phyloP scores from a whole-genome alignment of 1,140 invertebrate genomes.

The Leptoteleia sp. region DNA sequence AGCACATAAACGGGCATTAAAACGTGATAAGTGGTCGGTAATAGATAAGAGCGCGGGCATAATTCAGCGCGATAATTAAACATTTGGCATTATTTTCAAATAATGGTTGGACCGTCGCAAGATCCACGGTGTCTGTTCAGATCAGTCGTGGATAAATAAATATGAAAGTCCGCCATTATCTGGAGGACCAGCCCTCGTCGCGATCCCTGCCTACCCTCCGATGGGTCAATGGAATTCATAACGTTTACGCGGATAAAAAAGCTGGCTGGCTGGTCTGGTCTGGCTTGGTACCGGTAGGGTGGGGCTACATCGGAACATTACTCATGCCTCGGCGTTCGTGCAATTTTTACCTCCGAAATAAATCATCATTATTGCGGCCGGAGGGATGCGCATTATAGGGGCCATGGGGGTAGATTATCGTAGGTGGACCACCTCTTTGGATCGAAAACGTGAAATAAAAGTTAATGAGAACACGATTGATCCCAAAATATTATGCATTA shows the following conservation, averaged over 20 bases:
- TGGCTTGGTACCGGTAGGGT: conserved; percentile 64
- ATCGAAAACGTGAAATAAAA: conserved; percentile 54
- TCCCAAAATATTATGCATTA: conserved; percentile 36
- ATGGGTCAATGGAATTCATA: conserved; percentile 79
- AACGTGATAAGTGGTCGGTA: conserved; percentile 2
- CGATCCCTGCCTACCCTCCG: conserved; percentile 65
- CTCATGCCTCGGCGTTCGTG: conserved; percentile 77
- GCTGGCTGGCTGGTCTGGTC: conserved; percentile 66
- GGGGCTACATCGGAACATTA: conserved; percentile 77
- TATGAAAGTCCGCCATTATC: conserved; percentile 76
- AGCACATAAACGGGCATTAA: too few species aligned
- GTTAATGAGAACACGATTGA: conserved; percentile 50
- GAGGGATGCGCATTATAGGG: conserved; percentile 78
- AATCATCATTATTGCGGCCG: conserved; percentile 80
- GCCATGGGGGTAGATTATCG: conserved; percentile 77
- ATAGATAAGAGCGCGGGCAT: conserved; percentile 7
- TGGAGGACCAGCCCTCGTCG: conserved; percentile 75
- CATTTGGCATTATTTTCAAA: conserved; percentile 13
- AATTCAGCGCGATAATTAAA: conserved; percentile 24
- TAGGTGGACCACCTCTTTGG: conserved; percentile 61
- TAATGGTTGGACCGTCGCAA: conserved; percentile 30
- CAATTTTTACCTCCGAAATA: conserved; percentile 80
- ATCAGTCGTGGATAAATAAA: conserved; percentile 75
- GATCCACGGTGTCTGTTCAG: conserved; percentile 51
- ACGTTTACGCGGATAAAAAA: conserved; percentile 76